Base-by-base conservation (phyloP, 2,113 vertebrate genomes). In the Boleophthalmus pectinirostris region DNA sequence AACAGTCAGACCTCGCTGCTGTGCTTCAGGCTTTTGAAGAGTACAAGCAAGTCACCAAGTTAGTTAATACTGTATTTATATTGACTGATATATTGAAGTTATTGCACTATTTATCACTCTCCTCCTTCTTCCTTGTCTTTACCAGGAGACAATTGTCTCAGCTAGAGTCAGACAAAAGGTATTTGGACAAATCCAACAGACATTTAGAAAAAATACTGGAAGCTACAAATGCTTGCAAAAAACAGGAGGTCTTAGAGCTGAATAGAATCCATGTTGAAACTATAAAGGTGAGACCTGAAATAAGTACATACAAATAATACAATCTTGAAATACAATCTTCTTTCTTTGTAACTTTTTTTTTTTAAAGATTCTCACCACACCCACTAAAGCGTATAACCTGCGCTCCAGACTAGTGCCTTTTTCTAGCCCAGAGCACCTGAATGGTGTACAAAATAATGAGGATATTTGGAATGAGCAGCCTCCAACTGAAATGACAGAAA, bases 201-300 rank as follows among this genome's bases (percentile, higher is more conserved):
- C 96, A 97, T 85, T 93, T 99, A 70, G 97, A 99, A 89, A 97
- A 95, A 38, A 96, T 99, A 89, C 89, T 99, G 82, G 95, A 98
- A 81, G 97, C 97, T 61, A 98, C 95, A 21, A 95, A 97, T 76
- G 93, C 93, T 29, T 93, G 94, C 85, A 97, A 95, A 79, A 94
- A 96, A 18, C 93, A 86, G 51, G 97, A 97, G 84, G 93, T 98
- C 14, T 96, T 94, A 58, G 96, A 98, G 66, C 89, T 99, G 29
- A 97, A 97, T 84, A 96, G 95, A 85, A 92, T 98, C 58, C 97
- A 96, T 0, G 94, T 94, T 38, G 96, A 98, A 91, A 97, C 95
- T 5, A 91, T 98, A 51, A 97, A 97, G 95, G 97, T 98, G 90
- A 71, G 75, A 12, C 33, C 6, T 5, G 33, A 64, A 38, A 18